Evolutionary conservation across 1,140 invertebrate genomes (phyloP), one percentile per base, ranked within the genome.

Genomic region (Drosophila nikananu): DNA sequence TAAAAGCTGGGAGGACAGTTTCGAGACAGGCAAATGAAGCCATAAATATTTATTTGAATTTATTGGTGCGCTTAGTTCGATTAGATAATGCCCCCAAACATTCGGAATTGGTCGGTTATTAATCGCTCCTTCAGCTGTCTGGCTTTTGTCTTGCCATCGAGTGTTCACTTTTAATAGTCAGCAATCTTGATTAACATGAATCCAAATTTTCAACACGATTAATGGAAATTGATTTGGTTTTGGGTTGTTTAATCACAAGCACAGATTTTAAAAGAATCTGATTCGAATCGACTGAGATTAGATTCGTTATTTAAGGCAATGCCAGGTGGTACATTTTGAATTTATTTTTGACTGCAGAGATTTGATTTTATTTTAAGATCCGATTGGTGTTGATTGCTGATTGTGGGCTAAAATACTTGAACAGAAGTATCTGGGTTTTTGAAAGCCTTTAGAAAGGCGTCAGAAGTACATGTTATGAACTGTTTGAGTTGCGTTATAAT

Each of bases 81-180:
- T 73, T 73, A 73, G 67, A 73, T 73, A 73, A 12, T 19, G 17
- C 3, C 19, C 5, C 0, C 8, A 72, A 68, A 46, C 51, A 41
- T 49, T 25, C 10, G 44, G 21, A 19, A 12, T 39, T 42, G 32
- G 42, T 41, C 62, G 54, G n/a, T 19, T 67, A 46, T 32, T 59
- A 51, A 60, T 23, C 44, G 52, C 46, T 59, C 25, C 35, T 23
- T 70, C 19, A 55, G 19, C n/a, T 71, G 67, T 51, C 37, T 68
- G 37, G 39, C 13, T 35, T 17, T 60, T 41, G 44, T 49, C n/a
- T 51, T 30, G 19, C 41, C 35, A 35, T 64, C 58, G 32, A 66
- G 39, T 25, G 17, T n/a, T 30, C 2, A 44, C 10, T 10, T 12
- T 61, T 19, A 61, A 25, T 8, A 46, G 17, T 7, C 15, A 12